A percentile compares a stretch with the other conserved stretches of the same genome.
Evolutionary conservation across 2,113 vertebrate genomes (phyloP).

Genomic region (Felis catus): DNA sequence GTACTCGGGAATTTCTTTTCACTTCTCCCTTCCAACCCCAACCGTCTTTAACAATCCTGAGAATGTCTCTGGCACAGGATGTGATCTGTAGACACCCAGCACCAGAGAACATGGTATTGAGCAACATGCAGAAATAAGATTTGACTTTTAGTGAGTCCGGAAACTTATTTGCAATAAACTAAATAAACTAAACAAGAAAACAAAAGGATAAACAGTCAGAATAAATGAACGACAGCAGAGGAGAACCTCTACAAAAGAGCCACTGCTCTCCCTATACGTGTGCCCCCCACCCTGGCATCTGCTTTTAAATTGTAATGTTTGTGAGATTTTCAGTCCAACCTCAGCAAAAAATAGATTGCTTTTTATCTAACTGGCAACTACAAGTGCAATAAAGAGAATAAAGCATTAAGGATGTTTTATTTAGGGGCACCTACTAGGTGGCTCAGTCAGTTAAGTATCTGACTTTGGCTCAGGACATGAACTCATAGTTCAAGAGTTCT

Average conservation of each 20-base stretch:
- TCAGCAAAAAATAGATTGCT: neutral
- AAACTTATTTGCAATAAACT: neutral
- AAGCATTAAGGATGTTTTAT: neutral
- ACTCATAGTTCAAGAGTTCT: too few relatives aligned
- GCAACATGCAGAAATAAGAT: neutral
- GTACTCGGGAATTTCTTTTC: neutral
- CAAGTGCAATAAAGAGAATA: neutral
- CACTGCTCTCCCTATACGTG: neutral
- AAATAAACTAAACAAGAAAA: slow-evolving; percentile 31
- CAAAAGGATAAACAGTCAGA: neutral
- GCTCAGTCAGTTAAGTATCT: too few relatives aligned
- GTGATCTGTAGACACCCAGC: neutral
- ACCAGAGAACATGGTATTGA: neutral
- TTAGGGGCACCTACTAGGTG: neutral
- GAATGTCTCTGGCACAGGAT: neutral
- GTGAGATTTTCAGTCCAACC: neutral
- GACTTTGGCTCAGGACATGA: too few relatives aligned
- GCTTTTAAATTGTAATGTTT: neutral
- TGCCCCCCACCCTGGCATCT: neutral
- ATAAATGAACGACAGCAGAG: neutral
- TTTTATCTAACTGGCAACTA: slow-evolving; percentile 5
- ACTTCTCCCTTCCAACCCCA: neutral
- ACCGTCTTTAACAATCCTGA: neutral
- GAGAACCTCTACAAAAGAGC: neutral
- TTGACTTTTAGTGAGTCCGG: neutral